These are phyloP conservation scores for Hylaeus anthracinus DNA, from an alignment of 1,140 invertebrate species.

Conservation along the genomic window DNA sequence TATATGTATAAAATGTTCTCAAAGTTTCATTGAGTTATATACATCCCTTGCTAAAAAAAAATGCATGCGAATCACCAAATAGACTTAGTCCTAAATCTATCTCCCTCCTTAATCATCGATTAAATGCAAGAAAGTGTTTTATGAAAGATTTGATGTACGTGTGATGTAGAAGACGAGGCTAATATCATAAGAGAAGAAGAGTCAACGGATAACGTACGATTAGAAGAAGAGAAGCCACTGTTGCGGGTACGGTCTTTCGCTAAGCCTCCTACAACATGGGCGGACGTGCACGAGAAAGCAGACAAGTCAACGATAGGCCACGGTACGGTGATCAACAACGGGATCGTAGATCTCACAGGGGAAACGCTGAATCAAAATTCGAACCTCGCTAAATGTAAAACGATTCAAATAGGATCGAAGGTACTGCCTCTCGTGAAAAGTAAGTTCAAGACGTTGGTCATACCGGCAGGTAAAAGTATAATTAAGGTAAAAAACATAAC, in stretches of 20 bases:
- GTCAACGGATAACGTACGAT: neutral
- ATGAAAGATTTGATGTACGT: constrained; percentile 30
- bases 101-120: constrained; percentile 1
- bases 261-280: constrained; percentile 71
- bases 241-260: constrained; percentile 73
- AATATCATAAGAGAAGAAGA: constrained; percentile 5
- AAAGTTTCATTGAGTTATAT: too few species aligned
- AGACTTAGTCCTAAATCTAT: too few species aligned
- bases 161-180: constrained; percentile 51
- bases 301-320: neutral
- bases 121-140: constrained; percentile 1
- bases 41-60: too few species aligned
- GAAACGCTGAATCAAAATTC: constrained; percentile 14
- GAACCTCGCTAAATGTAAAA: neutral
- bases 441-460: constrained; percentile 31
- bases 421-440: constrained; percentile 22
- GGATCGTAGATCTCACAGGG: constrained; percentile 50
- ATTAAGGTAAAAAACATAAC: constrained; percentile 59
- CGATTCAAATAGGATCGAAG: constrained; percentile 9
- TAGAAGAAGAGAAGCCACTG: constrained; percentile 49
- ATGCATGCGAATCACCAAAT: too few species aligned
- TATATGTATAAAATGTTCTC: too few species aligned
- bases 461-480: constrained; percentile 37
- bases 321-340: constrained; percentile 9
- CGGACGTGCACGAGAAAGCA: constrained; percentile 51